Evolutionary conservation across 2,888 invertebrate genomes (phyloP).

Genomic region (Hypsopygia costalis): DNA sequence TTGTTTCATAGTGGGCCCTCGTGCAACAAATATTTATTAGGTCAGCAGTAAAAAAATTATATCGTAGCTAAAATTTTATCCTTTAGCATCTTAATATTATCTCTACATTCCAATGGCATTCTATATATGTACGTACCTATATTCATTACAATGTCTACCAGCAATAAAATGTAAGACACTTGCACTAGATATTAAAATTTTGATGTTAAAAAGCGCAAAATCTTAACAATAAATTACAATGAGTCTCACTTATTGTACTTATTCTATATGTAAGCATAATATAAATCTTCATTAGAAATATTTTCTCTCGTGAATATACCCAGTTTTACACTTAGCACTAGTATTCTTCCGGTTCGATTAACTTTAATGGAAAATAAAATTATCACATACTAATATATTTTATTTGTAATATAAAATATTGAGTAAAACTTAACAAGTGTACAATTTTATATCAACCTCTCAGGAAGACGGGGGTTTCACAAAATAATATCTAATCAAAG

Average conservation of each 20-base stretch:
- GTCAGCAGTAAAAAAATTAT: no score
- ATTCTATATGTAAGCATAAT: not conserved
- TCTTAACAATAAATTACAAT: not conserved
- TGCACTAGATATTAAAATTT: not conserved
- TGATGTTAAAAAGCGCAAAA: not conserved
- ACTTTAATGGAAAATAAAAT: constrained; percentile 1
- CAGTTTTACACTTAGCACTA: constrained; percentile 10
- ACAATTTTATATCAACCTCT: constrained; percentile 49
- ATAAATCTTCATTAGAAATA: constrained; percentile 11
- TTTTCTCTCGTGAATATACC: constrained; percentile 27
- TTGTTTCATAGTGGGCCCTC: no score
- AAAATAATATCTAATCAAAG: not conserved
- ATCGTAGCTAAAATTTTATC: no score
- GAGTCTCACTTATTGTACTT: not conserved
- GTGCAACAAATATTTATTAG: no score
- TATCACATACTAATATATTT: constrained; percentile 2
- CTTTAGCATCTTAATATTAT: no score
- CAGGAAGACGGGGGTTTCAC: constrained; percentile 50
- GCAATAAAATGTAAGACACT: no score
- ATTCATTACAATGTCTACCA: no score
- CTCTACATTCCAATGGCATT: no score
- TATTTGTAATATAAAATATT: constrained; percentile 18
- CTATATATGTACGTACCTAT: no score
- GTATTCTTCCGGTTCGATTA: constrained; percentile 4
- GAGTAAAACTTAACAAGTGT: constrained; percentile 52